Percentiles rank a stretch among this genome's conserved stretches.
Conservation (phyloP, 2,888 invertebrate species). For the Polydrusus tereticollis region DNA sequence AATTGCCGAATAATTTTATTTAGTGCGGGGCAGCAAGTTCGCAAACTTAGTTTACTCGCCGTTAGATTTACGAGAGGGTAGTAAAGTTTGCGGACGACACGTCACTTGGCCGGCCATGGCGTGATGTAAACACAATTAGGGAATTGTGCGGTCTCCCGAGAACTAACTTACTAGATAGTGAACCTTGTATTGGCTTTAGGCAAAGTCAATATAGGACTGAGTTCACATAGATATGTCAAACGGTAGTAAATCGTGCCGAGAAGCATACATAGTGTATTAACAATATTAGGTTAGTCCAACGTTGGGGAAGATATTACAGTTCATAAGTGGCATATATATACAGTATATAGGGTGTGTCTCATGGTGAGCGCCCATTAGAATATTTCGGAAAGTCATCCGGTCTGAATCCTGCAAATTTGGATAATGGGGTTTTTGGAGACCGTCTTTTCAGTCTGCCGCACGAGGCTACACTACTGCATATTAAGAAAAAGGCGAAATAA, state of each 20-base stretch:
- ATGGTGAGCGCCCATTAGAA: too few relatives aligned
- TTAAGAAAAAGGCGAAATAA: too few relatives aligned
- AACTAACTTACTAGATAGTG: conserved; percentile 48
- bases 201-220: conserved; percentile 46
- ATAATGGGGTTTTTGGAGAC: too few relatives aligned
- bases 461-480: too few relatives aligned
- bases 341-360: too few relatives aligned
- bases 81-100: conserved; percentile 53
- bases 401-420: too few relatives aligned
- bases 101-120: conserved; percentile 51
- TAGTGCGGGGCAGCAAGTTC: conserved; percentile 35
- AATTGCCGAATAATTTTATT: conserved; percentile 53
- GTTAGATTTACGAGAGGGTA: conserved; percentile 34
- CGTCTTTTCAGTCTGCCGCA: too few relatives aligned
- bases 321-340: not conserved
- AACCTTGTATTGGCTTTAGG: conserved; percentile 48
- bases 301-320: not conserved
- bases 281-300: conserved; percentile 35
- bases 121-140: conserved; percentile 54
- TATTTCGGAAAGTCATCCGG: too few relatives aligned
- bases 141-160: conserved; percentile 45
- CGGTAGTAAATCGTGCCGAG: conserved; percentile 44
- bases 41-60: conserved; percentile 39
- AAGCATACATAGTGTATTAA: conserved; percentile 33
- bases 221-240: conserved; percentile 45